Conservation (phyloP, 2,113 vertebrate genomes). For the Prionailurus viverrinus region DNA sequence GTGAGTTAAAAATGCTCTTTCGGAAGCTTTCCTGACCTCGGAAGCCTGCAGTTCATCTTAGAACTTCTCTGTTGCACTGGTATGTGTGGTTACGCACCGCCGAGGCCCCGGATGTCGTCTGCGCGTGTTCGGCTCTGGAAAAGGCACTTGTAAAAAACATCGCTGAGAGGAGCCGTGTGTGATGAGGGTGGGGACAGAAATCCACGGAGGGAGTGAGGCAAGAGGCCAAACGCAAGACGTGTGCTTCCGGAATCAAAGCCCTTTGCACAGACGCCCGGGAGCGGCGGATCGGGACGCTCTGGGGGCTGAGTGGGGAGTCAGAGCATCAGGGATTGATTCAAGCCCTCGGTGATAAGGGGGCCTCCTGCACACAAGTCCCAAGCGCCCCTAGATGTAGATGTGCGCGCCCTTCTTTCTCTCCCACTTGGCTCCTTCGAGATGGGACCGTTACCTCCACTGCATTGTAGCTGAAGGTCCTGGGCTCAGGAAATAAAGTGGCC, state of each 20-base stretch:
- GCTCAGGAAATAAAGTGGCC: neutral
- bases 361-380: rapidly evolving
- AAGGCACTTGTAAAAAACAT: neutral
- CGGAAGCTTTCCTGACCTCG: neutral
- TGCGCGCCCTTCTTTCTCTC: rapidly evolving
- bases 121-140: neutral
- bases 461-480: neutral
- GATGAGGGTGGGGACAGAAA: neutral
- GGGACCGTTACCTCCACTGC: rapidly evolving
- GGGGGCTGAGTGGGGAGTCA: neutral
- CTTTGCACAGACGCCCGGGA: rapidly evolving
- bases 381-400: rapidly evolving
- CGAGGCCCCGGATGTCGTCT: neutral
- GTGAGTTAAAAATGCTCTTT: neutral
- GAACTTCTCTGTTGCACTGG: neutral
- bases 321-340: rapidly evolving
- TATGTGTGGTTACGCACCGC: neutral
- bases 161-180: rapidly evolving
- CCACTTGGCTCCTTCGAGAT: rapidly evolving
- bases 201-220: rapidly evolving
- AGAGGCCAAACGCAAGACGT: neutral
- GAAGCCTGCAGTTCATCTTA: neutral
- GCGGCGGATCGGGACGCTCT: rapidly evolving
- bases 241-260: neutral
- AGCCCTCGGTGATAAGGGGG: too few relatives aligned